These are phyloP conservation scores for Crocuta crocuta DNA, from an alignment of 2,113 vertebrate species.

Conservation along the genomic window DNA sequence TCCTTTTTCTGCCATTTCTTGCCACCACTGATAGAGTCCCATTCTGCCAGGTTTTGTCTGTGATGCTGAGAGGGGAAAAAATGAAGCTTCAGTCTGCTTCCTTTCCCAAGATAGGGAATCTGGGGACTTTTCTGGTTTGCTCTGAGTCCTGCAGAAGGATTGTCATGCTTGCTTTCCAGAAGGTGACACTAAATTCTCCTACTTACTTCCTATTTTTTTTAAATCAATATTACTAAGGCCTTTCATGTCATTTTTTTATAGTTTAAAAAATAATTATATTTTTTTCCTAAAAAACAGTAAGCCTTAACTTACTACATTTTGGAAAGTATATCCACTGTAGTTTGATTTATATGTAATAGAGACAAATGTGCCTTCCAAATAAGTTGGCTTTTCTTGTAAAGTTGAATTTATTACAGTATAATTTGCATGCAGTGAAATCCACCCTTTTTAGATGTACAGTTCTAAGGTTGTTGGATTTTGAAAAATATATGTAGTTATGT, in stretches of 20 bases:
- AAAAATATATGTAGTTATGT: neutral
- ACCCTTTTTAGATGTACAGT: neutral
- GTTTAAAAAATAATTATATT: neutral
- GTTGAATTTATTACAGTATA: neutral
- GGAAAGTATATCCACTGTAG: neutral
- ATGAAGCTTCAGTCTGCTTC: neutral
- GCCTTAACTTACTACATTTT: neutral
- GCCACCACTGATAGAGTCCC: neutral
- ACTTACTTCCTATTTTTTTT: neutral
- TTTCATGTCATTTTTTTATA: neutral
- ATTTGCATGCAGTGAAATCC: neutral
- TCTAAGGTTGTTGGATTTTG: neutral
- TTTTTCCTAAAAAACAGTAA: neutral
- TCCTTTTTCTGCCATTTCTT: neutral
- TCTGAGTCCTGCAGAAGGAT: neutral
- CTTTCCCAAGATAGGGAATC: neutral
- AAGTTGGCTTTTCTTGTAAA: neutral
- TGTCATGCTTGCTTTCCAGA: neutral
- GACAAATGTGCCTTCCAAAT: neutral
- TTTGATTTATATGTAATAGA: neutral
- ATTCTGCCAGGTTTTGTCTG: neutral
- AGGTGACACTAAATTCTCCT: neutral
- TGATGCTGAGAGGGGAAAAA: neutral
- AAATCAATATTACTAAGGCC: neutral
- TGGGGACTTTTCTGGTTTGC: neutral